Percentiles rank a stretch among this genome's conserved stretches.
Conservation (phyloP, 2,113 vertebrate genomes). For the Picathartes gymnocephalus region DNA sequence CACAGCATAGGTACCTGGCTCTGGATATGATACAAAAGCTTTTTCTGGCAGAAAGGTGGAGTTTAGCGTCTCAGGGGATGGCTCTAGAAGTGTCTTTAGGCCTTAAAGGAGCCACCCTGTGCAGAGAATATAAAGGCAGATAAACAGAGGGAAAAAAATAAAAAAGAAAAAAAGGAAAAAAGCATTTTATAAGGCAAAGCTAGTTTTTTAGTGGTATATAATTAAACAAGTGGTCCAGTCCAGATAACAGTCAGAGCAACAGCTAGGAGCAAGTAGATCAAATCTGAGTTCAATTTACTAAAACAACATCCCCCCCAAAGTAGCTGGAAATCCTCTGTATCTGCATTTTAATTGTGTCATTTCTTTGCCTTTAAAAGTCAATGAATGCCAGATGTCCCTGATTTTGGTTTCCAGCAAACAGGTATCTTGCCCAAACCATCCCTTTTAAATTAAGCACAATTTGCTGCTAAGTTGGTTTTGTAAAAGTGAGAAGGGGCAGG, state of each 20-base stretch:
- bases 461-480: slow-evolving; percentile 1
- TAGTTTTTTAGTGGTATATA: not conserved
- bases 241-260: not conserved
- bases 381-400: slow-evolving; percentile 48
- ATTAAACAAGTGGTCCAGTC: not conserved
- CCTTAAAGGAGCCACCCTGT: not conserved
- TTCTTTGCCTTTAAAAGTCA: slow-evolving; percentile 41
- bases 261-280: not conserved
- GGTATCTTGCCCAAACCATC: slow-evolving; percentile 34
- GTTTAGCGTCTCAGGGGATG: not conserved
- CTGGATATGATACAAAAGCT: not conserved
- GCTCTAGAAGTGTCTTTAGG: not conserved
- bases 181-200: not conserved
- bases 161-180: not conserved
- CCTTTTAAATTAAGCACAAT: slow-evolving; percentile 12
- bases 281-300: slow-evolving; percentile 15
- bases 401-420: slow-evolving; percentile 15
- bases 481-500: not conserved
- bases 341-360: slow-evolving; percentile 36
- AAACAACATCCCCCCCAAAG: not conserved
- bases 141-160: not conserved
- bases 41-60: not conserved
- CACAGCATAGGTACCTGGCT: not conserved
- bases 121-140: not conserved
- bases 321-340: slow-evolving; percentile 35